These are phyloP conservation scores for Pantelozetes paolii DNA, from an alignment of 2,888 invertebrate species.

Conservation along the genomic window DNA sequence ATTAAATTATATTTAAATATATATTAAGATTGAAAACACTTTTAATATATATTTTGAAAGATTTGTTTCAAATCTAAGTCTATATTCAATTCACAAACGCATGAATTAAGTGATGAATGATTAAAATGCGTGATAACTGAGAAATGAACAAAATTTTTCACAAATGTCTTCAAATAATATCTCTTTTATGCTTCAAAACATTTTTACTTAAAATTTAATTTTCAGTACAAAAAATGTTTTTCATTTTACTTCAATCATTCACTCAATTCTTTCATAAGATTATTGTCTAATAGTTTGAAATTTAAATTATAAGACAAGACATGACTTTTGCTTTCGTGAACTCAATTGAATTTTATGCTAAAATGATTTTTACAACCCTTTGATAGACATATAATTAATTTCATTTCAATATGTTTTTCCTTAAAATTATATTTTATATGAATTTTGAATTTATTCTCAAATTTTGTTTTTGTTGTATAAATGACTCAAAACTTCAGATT, in stretches of 20 bases:
- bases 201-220: neutral
- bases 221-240: neutral
- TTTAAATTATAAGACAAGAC: neutral
- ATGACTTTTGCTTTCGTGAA: no score
- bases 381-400: no score
- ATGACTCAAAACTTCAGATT: no score
- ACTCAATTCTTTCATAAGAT: neutral
- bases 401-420: no score
- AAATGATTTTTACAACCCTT: no score
- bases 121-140: slow-evolving; percentile 22
- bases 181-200: no score
- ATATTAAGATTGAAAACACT: neutral
- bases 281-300: neutral
- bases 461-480: no score
- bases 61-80: neutral
- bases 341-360: no score
- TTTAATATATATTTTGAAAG: neutral
- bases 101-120: slow-evolving; percentile 27
- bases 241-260: neutral
- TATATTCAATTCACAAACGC: neutral
- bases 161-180: no score
- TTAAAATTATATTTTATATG: no score
- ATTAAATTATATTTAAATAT: neutral
- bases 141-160: neutral
- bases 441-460: no score